A percentile compares a stretch with the other conserved stretches of the same genome.
Evolutionary conservation across 2,797 vertebrate species (phyloP).

Genomic region (Eutrigla gurnardus): DNA sequence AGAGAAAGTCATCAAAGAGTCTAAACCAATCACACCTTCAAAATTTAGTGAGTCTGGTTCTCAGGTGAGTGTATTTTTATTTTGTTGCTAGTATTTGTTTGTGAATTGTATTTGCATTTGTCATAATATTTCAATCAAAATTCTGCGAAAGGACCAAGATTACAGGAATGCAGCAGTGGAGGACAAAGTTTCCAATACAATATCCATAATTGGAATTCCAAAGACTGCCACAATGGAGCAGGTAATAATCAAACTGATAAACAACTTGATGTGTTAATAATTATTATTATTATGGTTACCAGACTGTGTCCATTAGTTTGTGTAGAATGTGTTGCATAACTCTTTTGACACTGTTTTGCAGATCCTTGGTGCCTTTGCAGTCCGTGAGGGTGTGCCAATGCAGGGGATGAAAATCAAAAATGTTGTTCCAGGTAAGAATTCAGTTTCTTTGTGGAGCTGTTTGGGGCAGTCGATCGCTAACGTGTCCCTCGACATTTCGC

Average conservation of each 20-base stretch:
- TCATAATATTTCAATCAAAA: slow-evolving; percentile 28
- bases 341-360: slow-evolving; percentile 52
- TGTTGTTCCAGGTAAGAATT: slow-evolving; percentile 86
- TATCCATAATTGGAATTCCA: slow-evolving; percentile 93
- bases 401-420: slow-evolving; percentile 87
- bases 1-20: slow-evolving; percentile 85
- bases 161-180: slow-evolving; percentile 86
- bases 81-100: neutral
- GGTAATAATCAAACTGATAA: slow-evolving; percentile 79
- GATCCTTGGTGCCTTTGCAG: slow-evolving; percentile 86
- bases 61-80: slow-evolving; percentile 73
- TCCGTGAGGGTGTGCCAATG: slow-evolving; percentile 83
- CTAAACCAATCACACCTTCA: slow-evolving; percentile 79
- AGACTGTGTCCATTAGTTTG: neutral
- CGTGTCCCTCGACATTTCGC: slow-evolving; percentile 79
- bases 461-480: slow-evolving; percentile 69
- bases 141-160: slow-evolving; percentile 85
- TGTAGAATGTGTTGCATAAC: neutral
- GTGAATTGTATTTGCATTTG: neutral
- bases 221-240: slow-evolving; percentile 96
- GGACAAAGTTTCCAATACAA: slow-evolving; percentile 91
- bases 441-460: slow-evolving; percentile 56
- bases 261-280: neutral
- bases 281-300: neutral
- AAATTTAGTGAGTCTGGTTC: slow-evolving; percentile 82